Evolutionary conservation across 2,797 vertebrate species (phyloP), one percentile per base, ranked within the genome.

Genomic region (Coregonus suidteri): DNA sequence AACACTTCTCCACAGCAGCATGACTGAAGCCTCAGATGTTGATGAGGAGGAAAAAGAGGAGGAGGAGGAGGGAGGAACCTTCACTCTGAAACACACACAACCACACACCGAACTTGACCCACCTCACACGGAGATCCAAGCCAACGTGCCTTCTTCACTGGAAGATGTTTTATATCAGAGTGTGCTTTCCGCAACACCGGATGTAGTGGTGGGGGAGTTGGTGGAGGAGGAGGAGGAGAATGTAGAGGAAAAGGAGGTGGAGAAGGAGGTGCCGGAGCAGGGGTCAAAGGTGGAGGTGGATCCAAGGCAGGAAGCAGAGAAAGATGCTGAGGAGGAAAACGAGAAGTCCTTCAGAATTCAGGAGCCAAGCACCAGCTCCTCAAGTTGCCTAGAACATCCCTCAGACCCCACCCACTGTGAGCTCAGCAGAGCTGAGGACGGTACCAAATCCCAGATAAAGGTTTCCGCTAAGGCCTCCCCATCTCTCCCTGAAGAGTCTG

Each of bases 111-210:
- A 68, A 51, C 25, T 56, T 52, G 18, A 62, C 37, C 20, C 37
- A n/a, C 52, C 51, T 34, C 34, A 34, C 15, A 53, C 35, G 20
- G 73, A 80, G 47, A 53, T 66, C 53, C 51, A 59, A 75, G 47
- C 54, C 14, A 68, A 86, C 74, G 69, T 74, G 80, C 73, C 76
- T 82, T 47, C 41, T 47, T 82, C 75, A 35, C 53, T 77, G 62
- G 54, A 73, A 31, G 20, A 52, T 18, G 68, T 31, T 30, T 30
- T 59, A 31, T 68, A 77, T 59, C 25, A 53, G 41, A 11, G 41
- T 41, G 25, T 37, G 15, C 72, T 75, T 79, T 75, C 75, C 67
- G 47, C 62, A 3, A 62, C n/a, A 1, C 51, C 71, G 71, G n/a
- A 73, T 14, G 59, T 65, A 25, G 65, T 59, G n/a, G 52, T 59